Evolutionary conservation across 2,113 vertebrate species (phyloP).

Genomic region (Buteo buteo): DNA sequence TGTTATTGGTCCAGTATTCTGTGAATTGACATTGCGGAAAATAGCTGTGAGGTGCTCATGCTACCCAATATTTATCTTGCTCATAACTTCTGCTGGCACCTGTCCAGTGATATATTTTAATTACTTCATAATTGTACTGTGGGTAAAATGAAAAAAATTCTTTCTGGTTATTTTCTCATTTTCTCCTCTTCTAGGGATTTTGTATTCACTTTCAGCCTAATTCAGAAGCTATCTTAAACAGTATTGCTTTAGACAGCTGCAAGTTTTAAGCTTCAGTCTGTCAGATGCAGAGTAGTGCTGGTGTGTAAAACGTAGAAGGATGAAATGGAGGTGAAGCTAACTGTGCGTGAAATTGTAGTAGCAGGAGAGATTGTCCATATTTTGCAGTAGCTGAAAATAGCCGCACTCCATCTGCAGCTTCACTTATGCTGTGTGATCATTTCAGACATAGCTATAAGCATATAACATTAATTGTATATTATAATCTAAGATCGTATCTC

Average conservation of each 20-base stretch:
- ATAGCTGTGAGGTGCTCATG: background rate
- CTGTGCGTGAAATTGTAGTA: slow-evolving; percentile 78
- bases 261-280: slow-evolving; percentile 54
- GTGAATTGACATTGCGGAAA: background rate
- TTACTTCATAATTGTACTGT: background rate
- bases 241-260: slow-evolving; percentile 58
- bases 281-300: slow-evolving; percentile 53
- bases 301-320: slow-evolving; percentile 68
- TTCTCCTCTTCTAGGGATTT: background rate
- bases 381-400: slow-evolving; percentile 77
- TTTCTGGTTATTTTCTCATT: background rate
- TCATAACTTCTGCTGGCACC: slow-evolving; percentile 4
- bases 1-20: background rate
- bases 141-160: background rate
- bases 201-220: slow-evolving; percentile 15
- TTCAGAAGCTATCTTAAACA: slow-evolving; percentile 47
- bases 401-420: slow-evolving; percentile 54
- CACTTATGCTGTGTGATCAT: slow-evolving; percentile 16
- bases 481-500: background rate
- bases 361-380: slow-evolving; percentile 68
- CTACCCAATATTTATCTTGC: background rate
- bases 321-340: slow-evolving; percentile 75
- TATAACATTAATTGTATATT: slow-evolving; percentile 38
- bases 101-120: slow-evolving; percentile 13
- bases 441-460: slow-evolving; percentile 37